Percentiles rank a stretch among this genome's conserved stretches.
Evolutionary conservation across 2,888 invertebrate genomes (phyloP).

Genomic region (Papilio gigon): DNA sequence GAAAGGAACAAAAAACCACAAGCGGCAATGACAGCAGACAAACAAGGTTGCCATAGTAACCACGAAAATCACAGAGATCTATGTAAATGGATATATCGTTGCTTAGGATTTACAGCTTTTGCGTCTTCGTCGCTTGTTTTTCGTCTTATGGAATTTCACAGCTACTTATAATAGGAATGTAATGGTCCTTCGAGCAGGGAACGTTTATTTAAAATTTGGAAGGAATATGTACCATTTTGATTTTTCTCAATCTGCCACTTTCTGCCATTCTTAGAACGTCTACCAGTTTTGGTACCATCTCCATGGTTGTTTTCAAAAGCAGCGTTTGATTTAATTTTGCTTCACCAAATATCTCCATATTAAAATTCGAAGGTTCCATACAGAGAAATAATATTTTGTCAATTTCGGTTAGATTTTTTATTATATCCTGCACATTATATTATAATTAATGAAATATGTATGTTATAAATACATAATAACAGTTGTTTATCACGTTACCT

Average conservation of each 20-base stretch:
- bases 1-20: too few relatives aligned
- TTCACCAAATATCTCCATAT: constrained; percentile 83
- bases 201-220: not conserved
- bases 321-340: constrained; percentile 90
- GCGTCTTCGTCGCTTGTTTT: too few relatives aligned
- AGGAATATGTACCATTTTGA: constrained; percentile 76
- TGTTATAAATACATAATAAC: not conserved
- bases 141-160: too few relatives aligned
- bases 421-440: constrained; percentile 74
- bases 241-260: constrained; percentile 81
- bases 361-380: constrained; percentile 75
- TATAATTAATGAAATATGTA: not conserved
- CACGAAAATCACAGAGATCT: too few relatives aligned
- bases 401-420: constrained; percentile 88
- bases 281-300: constrained; percentile 85
- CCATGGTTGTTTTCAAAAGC: constrained; percentile 89
- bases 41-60: too few relatives aligned
- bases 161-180: not conserved
- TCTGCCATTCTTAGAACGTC: constrained; percentile 79
- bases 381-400: constrained; percentile 87
- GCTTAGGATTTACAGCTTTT: too few relatives aligned
- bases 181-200: not conserved
- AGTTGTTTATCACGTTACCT: constrained; percentile 69
- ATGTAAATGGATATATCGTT: too few relatives aligned
- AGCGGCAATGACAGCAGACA: too few relatives aligned